These are phyloP conservation scores for Holcopasites calliopsidis DNA, from an alignment of 1,140 invertebrate species.

Conservation along the genomic window DNA sequence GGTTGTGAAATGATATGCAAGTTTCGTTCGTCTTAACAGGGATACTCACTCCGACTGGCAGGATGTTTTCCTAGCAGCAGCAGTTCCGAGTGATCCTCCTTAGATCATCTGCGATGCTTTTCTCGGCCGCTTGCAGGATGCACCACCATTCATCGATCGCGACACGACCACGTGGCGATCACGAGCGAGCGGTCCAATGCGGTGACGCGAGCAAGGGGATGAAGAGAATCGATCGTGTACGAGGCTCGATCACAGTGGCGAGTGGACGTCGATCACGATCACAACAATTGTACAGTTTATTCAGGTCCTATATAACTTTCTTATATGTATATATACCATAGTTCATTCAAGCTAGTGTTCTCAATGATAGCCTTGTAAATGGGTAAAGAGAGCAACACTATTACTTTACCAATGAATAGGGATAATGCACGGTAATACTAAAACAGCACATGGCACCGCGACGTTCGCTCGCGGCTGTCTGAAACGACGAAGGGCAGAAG, in stretches of 20 bases:
- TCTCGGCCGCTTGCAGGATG: slow-evolving; percentile 27
- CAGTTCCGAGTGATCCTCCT: slow-evolving; percentile 25
- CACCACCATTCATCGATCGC: slow-evolving; percentile 42
- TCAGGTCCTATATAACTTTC: not conserved
- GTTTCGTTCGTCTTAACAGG: slow-evolving; percentile 29
- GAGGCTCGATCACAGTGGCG: not conserved
- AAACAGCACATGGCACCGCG: slow-evolving; percentile 62
- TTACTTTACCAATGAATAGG: not conserved
- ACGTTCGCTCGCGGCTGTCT: slow-evolving; percentile 65
- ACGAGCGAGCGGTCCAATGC: slow-evolving; percentile 21
- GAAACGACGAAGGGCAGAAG: slow-evolving; percentile 30
- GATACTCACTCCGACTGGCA: slow-evolving; percentile 51
- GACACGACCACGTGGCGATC: slow-evolving; percentile 43
- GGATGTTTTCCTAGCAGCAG: slow-evolving; percentile 38
- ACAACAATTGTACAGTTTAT: not conserved
- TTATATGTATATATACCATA: not conserved
- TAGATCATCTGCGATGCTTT: slow-evolving; percentile 24
- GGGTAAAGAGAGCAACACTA: too few species aligned
- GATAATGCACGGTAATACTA: not conserved
- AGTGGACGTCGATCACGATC: not conserved
- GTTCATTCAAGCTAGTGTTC: not conserved
- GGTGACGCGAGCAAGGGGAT: not conserved
- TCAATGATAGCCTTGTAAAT: not conserved
- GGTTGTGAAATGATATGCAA: slow-evolving; percentile 17
- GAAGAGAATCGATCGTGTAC: not conserved